Base-by-base conservation (phyloP, 2,797 vertebrate genomes). In the Enteromius mattozi region DNA sequence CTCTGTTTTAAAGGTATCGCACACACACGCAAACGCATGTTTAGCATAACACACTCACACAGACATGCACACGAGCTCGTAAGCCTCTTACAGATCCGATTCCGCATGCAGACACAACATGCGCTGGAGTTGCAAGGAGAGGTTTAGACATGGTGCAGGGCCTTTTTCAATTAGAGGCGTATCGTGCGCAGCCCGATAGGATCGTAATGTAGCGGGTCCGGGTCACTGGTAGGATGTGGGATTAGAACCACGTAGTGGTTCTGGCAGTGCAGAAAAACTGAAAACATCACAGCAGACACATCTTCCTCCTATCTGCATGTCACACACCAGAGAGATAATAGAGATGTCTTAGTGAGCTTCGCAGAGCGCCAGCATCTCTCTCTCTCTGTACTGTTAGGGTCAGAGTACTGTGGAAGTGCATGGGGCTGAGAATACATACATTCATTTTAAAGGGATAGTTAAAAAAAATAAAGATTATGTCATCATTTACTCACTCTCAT, bases 71-170 rank as follows among this genome's bases (percentile, higher is more conserved):
- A 87, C 70, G 2, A 65, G 68, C 85, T 51, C 45, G 33, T 95
- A 95, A 94, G 94, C 95, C 91, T 94, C 93, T 94, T 94, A 94
- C 87, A 89, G 85, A 91, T 90, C 80, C 89, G 90, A 89, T 92
- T 91, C 89, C 90, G 88, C 86, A 89, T 90, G 91, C 92, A 91
- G 89, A 76, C 91, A 92, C 89, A 92, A 94, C 92, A 93, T 84
- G 89, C 87, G 89, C 91, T 92, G 91, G 88, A 90, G 91, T 88
- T 87, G 75, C 86, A 82, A 79, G 88, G 85, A 93, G 89, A 91
- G 93, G 92, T 95, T 95, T 94, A 94, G 94, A 87, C 93, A 95
- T 92, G 94, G 91, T 94, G 91, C 75, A 88, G 92, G 91, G 91
- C 92, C 93, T 93, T 90, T 89, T 94, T 95, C 88, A 96, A 95